Evolutionary conservation across 2,888 invertebrate species (phyloP), one percentile per base, ranked within the genome.

Genomic region (Rhorus exstirpatorius): DNA sequence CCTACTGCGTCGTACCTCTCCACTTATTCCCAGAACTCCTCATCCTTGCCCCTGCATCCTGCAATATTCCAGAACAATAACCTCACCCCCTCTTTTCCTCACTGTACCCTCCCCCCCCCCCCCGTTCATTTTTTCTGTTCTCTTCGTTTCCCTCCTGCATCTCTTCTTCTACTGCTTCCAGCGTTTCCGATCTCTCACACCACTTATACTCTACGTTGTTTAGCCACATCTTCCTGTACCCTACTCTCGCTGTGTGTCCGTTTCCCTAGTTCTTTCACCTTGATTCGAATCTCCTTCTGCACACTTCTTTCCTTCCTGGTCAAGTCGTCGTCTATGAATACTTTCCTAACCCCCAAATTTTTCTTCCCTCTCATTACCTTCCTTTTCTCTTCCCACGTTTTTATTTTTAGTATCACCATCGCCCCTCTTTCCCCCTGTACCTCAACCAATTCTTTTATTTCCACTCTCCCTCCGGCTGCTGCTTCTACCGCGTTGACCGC

Each of bases 361-460:
- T 44, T 53, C 55, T 76, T 76, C n/a, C 67, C 65, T 41, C 53
- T 35, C 75, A 75, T 75, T 12, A 75, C 21, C 14, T 38, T 41
- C 10, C 14, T 44, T 21, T 63, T 63, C 21, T 10, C 49, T 21
- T 65, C 65, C 76, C 38, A 38, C 0, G n/a, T n/a, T 14, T 26
- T 49, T 31, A 49, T 65, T 65, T n/a, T n/a, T n/a, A n/a, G n/a
- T n/a, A n/a, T n/a, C n/a, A n/a, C n/a, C n/a, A n/a, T n/a, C n/a
- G n/a, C n/a, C n/a, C n/a, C n/a, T n/a, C n/a, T n/a, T n/a, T n/a
- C n/a, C n/a, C n/a, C n/a, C n/a, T 31, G 2, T 31, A 31, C 6
- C 6, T 3, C 31, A 2, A 31, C 31, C 31, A 6, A 3, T 6
- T 31, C 31, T 6, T 31, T 6, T 6, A 31, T 6, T 6, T 31